Percentiles rank a stretch among this genome's conserved stretches.
These are phyloP conservation scores for Ochropacha duplaris DNA, from an alignment of 2,888 invertebrate species.

Conservation along the genomic window DNA sequence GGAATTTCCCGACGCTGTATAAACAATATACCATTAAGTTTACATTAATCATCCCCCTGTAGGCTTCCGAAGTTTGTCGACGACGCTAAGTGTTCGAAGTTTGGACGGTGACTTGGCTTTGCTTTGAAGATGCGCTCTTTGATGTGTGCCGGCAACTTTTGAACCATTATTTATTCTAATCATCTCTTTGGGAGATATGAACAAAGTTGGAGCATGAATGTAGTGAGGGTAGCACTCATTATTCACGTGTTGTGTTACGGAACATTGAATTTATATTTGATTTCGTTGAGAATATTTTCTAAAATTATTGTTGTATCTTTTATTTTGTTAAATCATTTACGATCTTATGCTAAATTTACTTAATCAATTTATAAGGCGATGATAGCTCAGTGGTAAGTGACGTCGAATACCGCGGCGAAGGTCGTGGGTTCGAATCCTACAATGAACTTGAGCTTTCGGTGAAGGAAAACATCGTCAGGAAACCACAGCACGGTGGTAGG, in stretches of 20 bases:
- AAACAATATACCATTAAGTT: conserved; percentile 47
- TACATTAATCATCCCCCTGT: conserved; percentile 42
- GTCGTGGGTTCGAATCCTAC: no score
- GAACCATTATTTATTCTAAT: conserved; percentile 5
- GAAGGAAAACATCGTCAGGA: no score
- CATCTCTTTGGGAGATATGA: neutral
- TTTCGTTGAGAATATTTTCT: no score
- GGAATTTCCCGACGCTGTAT: conserved; percentile 10
- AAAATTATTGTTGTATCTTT: no score
- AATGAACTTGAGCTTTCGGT: no score
- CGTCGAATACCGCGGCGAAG: no score
- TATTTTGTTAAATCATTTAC: no score
- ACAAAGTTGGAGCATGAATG: neutral
- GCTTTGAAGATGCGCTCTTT: conserved; percentile 11
- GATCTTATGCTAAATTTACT: no score
- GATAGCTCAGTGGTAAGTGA: no score
- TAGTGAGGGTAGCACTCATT: no score
- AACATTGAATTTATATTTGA: neutral
- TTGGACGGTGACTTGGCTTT: conserved; percentile 14
- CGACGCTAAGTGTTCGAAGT: conserved; percentile 34
- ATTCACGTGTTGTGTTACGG: neutral
- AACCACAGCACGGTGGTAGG: no score
- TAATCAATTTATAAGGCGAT: no score
- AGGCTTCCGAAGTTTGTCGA: conserved; percentile 15
- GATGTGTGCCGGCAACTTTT: conserved; percentile 8